Evolutionary conservation across 1,140 invertebrate genomes (phyloP), one percentile per base, ranked within the genome.

Genomic region (Cyrtorhinus lividipennis): DNA sequence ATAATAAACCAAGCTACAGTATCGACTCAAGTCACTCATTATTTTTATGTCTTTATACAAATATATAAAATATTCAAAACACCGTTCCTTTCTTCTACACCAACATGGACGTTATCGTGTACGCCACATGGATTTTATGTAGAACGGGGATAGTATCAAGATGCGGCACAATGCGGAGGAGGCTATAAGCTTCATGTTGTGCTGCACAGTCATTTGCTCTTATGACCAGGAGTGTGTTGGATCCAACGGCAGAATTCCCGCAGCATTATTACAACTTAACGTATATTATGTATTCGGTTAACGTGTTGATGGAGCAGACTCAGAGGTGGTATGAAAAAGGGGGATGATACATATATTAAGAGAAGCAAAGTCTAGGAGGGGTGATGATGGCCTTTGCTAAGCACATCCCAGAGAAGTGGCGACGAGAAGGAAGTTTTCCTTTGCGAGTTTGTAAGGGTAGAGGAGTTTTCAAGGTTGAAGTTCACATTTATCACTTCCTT

Each of bases 401-500:
- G n/a, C n/a, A n/a, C n/a, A n/a, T n/a, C n/a, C n/a, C n/a, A n/a
- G n/a, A n/a, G n/a, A n/a, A n/a, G n/a, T n/a, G n/a, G n/a, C n/a
- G n/a, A n/a, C n/a, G n/a, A n/a, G n/a, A n/a, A n/a, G n/a, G n/a
- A n/a, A n/a, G n/a, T n/a, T n/a, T n/a, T n/a, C n/a, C n/a, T 38
- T 38, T 38, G 30, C 5, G 30, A 5, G 30, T 38, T 38, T 38
- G 30, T 8, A 15, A 38, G 30, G 30, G 30, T 38, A 5, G 30
- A 5, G 30, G 30, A 15, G 15, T 5, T 38, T 38, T 38, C 5
- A 38, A 15, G 30, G 18, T 13, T 61, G 8, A 53, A n/a, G n/a
- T 46, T 24, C n/a, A 48, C 38, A 61, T 46, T 46, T 24, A 59
- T 26, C 23, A 59, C 58, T 59, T n/a, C 10, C 58, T 24, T 23